These are phyloP conservation scores for Danaus plexippus DNA, from an alignment of 1,140 invertebrate genomes.

Conservation along the genomic window DNA sequence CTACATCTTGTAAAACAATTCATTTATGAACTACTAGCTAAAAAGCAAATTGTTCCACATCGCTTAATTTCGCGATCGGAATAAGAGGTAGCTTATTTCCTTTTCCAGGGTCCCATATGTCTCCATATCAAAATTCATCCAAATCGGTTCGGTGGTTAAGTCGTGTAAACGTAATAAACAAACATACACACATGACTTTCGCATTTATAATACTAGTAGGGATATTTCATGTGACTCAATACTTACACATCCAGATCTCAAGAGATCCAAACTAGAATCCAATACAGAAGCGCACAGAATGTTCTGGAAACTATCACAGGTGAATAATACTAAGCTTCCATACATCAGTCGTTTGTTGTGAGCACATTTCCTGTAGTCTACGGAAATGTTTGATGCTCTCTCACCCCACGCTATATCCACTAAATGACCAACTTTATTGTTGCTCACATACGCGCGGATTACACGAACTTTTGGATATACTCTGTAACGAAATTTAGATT, in stretches of 20 bases:
- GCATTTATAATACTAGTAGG: not conserved
- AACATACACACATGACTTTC: too few species aligned
- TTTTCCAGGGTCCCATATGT: too few species aligned
- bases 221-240: conserved; percentile 8
- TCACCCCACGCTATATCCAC: conserved; percentile 49
- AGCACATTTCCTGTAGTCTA: conserved; percentile 36
- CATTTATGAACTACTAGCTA: too few species aligned
- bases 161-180: too few species aligned
- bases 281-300: conserved; percentile 80
- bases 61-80: too few species aligned
- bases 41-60: too few species aligned
- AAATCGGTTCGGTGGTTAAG: too few species aligned
- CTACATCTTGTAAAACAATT: too few species aligned
- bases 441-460: conserved; percentile 40
- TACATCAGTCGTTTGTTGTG: conserved; percentile 75
- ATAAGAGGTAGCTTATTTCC: too few species aligned
- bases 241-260: conserved; percentile 54
- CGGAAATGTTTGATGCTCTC: conserved; percentile 17
- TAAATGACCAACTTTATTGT: conserved; percentile 51
- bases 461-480: conserved; percentile 52
- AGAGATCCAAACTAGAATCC: conserved; percentile 68
- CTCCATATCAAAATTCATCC: too few species aligned
- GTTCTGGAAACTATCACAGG: conserved; percentile 77
- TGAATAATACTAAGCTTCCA: conserved; percentile 81
- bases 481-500: conserved; percentile 23